phyloP scores from a whole-genome alignment of 2,797 vertebrate genomes.

The Oreonectes daqikongensis region DNA sequence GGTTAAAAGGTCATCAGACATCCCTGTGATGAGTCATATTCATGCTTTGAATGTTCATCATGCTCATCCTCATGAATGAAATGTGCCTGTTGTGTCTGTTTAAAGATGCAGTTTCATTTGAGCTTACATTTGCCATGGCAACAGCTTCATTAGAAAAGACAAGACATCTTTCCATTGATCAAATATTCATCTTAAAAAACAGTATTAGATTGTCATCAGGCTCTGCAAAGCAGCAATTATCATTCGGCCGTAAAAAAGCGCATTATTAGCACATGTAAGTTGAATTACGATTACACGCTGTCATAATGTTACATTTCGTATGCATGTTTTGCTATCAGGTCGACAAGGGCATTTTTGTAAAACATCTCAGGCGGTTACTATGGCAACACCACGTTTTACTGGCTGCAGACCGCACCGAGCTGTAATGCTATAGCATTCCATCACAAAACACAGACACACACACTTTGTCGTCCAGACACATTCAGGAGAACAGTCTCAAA shows the following conservation, averaged over 20 bases:
- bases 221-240: neutral
- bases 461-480: constrained; percentile 31
- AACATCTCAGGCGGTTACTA: constrained; percentile 73
- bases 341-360: constrained; percentile 62
- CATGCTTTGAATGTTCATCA: constrained; percentile 1
- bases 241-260: neutral
- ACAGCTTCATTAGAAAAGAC: constrained; percentile 44
- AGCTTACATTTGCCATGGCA: constrained; percentile 51
- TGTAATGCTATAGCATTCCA: constrained; percentile 60
- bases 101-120: constrained; percentile 35
- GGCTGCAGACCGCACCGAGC: constrained; percentile 54
- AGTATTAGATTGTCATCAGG: constrained; percentile 4
- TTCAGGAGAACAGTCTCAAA: constrained; percentile 25
- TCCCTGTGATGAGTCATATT: neutral
- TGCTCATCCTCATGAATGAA: constrained; percentile 17
- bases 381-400: constrained; percentile 77
- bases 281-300: constrained; percentile 30
- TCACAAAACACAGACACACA: constrained; percentile 51
- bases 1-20: constrained; percentile 4
- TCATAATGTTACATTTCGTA: constrained; percentile 55
- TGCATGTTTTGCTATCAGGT: constrained; percentile 58
- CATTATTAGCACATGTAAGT: constrained; percentile 1
- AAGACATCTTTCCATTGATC: constrained; percentile 39
- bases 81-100: neutral
- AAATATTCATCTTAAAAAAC: constrained; percentile 36